Conservation (phyloP, 1,140 invertebrate species). For the Ips nitidus region DNA sequence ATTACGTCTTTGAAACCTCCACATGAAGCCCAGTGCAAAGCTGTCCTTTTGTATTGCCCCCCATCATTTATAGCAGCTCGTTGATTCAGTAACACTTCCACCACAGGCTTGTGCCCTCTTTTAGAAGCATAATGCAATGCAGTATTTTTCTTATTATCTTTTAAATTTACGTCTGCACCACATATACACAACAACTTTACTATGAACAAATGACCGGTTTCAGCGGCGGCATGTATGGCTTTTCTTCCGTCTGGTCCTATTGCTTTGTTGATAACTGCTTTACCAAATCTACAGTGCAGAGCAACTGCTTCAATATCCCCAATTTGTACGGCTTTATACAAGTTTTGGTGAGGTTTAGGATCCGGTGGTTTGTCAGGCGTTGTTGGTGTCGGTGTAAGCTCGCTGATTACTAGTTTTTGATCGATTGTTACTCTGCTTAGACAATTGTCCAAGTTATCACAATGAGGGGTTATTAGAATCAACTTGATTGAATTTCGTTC, state of each 20-base stretch:
- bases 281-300: not conserved
- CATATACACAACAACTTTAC: not conserved
- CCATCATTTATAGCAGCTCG: not conserved
- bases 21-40: conserved; percentile 10
- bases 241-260: not conserved
- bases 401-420: not conserved
- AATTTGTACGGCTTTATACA: not conserved
- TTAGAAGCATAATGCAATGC: not conserved
- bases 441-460: not conserved
- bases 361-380: not conserved
- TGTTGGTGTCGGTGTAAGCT: not conserved
- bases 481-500: not conserved
- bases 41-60: not conserved
- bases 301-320: not conserved
- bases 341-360: not conserved
- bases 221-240: conserved; percentile 1
- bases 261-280: not conserved
- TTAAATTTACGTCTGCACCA: not conserved
- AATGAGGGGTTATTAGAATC: not conserved
- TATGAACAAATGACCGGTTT: not conserved
- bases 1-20: conserved; percentile 8
- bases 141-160: not conserved
- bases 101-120: not conserved
- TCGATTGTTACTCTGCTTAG: not conserved
- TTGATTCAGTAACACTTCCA: not conserved